phyloP scores from a whole-genome alignment of 2,888 invertebrate genomes.

The Phlogophora meticulosa region DNA sequence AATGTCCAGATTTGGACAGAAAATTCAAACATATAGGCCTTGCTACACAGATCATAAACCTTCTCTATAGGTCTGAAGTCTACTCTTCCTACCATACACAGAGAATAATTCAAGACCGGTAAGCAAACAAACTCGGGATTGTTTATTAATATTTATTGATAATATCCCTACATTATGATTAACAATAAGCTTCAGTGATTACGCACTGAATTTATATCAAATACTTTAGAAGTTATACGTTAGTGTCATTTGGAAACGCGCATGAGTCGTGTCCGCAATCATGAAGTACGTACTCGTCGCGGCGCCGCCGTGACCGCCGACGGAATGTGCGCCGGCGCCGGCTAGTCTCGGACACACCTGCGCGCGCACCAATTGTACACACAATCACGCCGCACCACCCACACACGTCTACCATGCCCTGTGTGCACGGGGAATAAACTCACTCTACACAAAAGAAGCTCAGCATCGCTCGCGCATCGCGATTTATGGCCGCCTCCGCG shows the following conservation, averaged over 20 bases:
- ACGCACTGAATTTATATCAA: slow-evolving; percentile 55
- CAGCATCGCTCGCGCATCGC: slow-evolving; percentile 67
- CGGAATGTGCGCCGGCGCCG: slow-evolving; percentile 92
- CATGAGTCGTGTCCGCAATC: slow-evolving; percentile 66
- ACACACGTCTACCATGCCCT: slow-evolving; percentile 62
- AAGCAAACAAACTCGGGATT: background rate
- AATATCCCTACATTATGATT: slow-evolving; percentile 31
- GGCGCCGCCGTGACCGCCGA: slow-evolving; percentile 82
- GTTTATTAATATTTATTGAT: slow-evolving; percentile 37
- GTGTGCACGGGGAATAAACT: slow-evolving; percentile 55
- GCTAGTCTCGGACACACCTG: slow-evolving; percentile 93
- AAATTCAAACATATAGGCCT: background rate
- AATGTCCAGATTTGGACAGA: background rate
- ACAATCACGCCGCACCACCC: slow-evolving; percentile 70
- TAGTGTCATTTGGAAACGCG: slow-evolving; percentile 53
- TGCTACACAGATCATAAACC: background rate
- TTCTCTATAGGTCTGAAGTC: background rate
- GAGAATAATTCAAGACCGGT: background rate
- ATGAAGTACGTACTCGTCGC: slow-evolving; percentile 70
- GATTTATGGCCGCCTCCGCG: slow-evolving; percentile 72
- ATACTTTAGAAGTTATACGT: slow-evolving; percentile 42
- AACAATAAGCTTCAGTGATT: slow-evolving; percentile 37
- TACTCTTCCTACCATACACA: background rate
- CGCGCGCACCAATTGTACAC: slow-evolving; percentile 79
- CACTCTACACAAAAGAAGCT: slow-evolving; percentile 65